Evolutionary conservation across 2,797 vertebrate genomes (phyloP).

Genomic region (Triplophysa yarkandensis): DNA sequence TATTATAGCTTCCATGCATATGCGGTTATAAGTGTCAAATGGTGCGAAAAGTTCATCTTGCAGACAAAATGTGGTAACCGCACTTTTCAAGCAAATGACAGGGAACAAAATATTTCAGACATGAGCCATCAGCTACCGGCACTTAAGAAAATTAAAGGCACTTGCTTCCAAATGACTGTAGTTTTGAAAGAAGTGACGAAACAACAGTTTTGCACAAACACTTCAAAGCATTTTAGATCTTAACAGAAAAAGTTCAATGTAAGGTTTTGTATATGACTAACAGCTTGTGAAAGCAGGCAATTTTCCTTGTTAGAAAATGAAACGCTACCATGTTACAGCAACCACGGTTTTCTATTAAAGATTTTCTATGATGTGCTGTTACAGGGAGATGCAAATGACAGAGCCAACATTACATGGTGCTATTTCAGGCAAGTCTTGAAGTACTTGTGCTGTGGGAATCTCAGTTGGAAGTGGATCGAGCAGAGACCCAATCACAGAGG

Average conservation of each 20-base stretch:
- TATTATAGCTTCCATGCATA: conserved; percentile 11
- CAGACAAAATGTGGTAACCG: not conserved
- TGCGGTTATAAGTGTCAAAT: conserved; percentile 52
- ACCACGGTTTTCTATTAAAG: not conserved
- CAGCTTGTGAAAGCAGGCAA: conserved; percentile 4
- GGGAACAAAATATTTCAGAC: conserved; percentile 22
- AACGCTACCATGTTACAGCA: not conserved
- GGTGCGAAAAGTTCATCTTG: not conserved
- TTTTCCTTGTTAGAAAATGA: conserved; percentile 22
- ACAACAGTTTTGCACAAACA: conserved; percentile 9
- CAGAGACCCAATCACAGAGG: not conserved
- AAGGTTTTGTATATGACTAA: conserved; percentile 11
- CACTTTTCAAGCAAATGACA: conserved; percentile 11
- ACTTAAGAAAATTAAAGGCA: conserved; percentile 46
- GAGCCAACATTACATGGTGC: conserved; percentile 71
- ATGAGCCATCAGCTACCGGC: conserved; percentile 27
- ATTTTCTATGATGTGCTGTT: conserved; percentile 42
- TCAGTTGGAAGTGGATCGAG: not conserved
- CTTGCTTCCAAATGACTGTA: conserved; percentile 53
- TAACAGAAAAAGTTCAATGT: conserved; percentile 18
- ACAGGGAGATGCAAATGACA: conserved; percentile 71
- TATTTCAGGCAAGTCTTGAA: conserved; percentile 61
- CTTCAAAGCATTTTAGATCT: conserved; percentile 56
- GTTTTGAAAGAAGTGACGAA: conserved; percentile 47
- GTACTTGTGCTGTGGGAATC: conserved; percentile 48